These are phyloP conservation scores for Polyploca ridens DNA, from an alignment of 2,888 invertebrate genomes.

Conservation along the genomic window DNA sequence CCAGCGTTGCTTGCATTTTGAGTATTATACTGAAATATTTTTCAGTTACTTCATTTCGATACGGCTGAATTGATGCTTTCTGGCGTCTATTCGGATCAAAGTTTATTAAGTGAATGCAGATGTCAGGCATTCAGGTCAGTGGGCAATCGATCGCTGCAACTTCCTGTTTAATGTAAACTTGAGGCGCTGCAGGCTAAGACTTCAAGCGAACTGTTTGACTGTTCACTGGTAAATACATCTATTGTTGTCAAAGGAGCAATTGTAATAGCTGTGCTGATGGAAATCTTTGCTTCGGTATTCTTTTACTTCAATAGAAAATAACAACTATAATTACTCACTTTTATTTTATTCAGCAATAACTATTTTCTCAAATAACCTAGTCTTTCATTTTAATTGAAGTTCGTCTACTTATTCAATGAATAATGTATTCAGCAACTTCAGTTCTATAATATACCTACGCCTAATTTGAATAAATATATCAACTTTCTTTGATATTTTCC, in stretches of 20 bases:
- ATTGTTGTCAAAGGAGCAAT: not conserved
- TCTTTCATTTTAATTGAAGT: conserved; percentile 1
- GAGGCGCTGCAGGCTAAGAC: not conserved
- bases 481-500: not conserved
- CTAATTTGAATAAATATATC: not conserved
- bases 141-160: conserved; percentile 15
- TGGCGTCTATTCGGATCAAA: not conserved
- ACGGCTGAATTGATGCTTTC: not conserved
- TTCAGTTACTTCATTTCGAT: not conserved
- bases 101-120: conserved; percentile 9
- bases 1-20: too few species aligned
- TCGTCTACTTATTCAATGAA: not conserved
- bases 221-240: not conserved
- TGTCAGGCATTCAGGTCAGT: conserved; percentile 7
- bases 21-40: not conserved
- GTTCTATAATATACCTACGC: not conserved
- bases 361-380: too few species aligned
- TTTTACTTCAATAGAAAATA: not conserved
- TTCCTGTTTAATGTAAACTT: conserved; percentile 14
- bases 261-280: not conserved
- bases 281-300: not conserved
- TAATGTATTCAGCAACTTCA: not conserved
- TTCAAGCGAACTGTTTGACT: not conserved
- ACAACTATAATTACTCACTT: too few species aligned
- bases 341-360: too few species aligned